Evolutionary conservation across 2,113 vertebrate species (phyloP).

Genomic region (Neogale vison): DNA sequence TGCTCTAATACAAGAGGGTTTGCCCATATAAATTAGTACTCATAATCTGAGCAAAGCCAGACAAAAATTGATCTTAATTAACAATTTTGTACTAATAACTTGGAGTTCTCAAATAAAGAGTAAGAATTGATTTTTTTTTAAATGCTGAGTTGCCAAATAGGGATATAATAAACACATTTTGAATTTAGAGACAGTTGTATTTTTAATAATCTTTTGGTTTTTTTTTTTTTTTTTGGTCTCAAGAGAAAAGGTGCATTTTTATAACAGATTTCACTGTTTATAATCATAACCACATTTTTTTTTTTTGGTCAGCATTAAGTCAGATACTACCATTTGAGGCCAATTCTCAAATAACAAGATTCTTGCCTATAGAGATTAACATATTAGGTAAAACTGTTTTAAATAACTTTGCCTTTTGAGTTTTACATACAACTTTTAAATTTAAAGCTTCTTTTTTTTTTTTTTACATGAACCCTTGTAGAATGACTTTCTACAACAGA

Average conservation of each 20-base stretch:
- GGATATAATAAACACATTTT: not conserved
- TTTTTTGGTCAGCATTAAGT: not conserved
- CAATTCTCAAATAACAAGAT: constrained; percentile 13
- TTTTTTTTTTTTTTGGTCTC: not conserved
- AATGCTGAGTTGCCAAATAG: not conserved
- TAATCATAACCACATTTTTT: not conserved
- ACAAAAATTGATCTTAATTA: constrained; percentile 13
- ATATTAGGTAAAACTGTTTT: not conserved
- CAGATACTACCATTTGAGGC: not conserved
- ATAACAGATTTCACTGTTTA: not conserved
- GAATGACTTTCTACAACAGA: constrained; percentile 1
- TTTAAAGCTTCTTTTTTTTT: not conserved
- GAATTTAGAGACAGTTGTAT: not conserved
- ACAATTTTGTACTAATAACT: not conserved
- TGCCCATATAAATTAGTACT: not conserved
- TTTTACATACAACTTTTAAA: constrained; percentile 44
- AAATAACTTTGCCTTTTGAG: constrained; percentile 9
- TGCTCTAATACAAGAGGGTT: not conserved
- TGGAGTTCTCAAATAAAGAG: constrained; percentile 6
- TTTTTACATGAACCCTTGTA: not conserved
- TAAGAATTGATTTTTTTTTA: not conserved
- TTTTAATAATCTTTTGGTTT: not conserved
- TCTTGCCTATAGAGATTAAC: not conserved
- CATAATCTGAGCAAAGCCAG: not conserved
- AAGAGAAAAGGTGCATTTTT: not conserved